A percentile compares a stretch with the other conserved stretches of the same genome.
These are phyloP conservation scores for Neodontobutis hainanensis DNA, from an alignment of 2,113 vertebrate species.

Conservation along the genomic window DNA sequence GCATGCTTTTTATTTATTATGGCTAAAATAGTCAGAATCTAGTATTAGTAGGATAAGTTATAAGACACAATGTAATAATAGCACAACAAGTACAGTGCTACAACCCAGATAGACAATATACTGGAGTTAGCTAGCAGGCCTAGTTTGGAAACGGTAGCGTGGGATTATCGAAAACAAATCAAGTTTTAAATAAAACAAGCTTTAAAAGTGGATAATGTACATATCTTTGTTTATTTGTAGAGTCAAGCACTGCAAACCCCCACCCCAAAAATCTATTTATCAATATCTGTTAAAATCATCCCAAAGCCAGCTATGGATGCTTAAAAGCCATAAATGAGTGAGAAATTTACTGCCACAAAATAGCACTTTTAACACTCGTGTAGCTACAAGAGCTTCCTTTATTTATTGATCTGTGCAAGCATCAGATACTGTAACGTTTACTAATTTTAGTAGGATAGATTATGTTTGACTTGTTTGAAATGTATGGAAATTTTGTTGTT, in stretches of 20 bases:
- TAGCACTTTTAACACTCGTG: slow-evolving; percentile 25
- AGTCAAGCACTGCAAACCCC: slow-evolving; percentile 30
- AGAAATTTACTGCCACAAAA: slow-evolving; percentile 24
- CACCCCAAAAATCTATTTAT: slow-evolving; percentile 16
- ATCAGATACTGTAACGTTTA: slow-evolving; percentile 13
- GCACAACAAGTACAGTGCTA: slow-evolving; percentile 1
- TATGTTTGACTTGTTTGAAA: slow-evolving; percentile 9
- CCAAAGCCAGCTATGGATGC: slow-evolving; percentile 41
- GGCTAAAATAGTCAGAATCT: slow-evolving; percentile 43
- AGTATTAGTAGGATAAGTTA: slow-evolving; percentile 5
- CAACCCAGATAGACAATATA: slow-evolving; percentile 7
- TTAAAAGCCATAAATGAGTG: slow-evolving; percentile 46
- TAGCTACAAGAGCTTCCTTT: slow-evolving; percentile 41
- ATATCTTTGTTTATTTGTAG: slow-evolving; percentile 9
- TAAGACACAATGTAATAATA: slow-evolving; percentile 5
- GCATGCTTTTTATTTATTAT: slow-evolving; percentile 82
- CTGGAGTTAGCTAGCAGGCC: slow-evolving; percentile 11
- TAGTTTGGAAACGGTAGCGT: neutral
- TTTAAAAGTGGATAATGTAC: neutral
- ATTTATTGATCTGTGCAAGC: slow-evolving; percentile 43
- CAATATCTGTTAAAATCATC: slow-evolving; percentile 26
- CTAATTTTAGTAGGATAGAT: too few relatives aligned
- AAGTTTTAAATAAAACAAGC: too few relatives aligned
- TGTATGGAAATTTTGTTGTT: slow-evolving; percentile 36
- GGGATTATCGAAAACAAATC: too few relatives aligned